phyloP scores from a whole-genome alignment of 2,113 vertebrate genomes.

The Gambusia holbrooki region DNA sequence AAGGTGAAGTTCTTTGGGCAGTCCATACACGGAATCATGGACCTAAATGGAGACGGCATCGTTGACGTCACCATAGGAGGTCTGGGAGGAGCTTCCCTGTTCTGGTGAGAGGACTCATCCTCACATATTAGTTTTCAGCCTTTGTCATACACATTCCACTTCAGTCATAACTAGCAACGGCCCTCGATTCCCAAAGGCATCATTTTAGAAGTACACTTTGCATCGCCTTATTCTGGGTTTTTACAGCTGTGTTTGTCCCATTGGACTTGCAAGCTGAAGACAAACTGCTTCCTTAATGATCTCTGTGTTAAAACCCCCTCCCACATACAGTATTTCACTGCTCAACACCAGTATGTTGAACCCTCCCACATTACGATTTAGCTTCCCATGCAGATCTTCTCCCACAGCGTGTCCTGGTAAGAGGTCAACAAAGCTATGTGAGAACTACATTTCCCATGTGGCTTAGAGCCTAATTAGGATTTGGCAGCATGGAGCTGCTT shows the following conservation, averaged over 20 bases:
- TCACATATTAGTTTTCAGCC: constrained; percentile 29
- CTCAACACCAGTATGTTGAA: constrained; percentile 35
- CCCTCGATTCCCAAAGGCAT: constrained; percentile 6
- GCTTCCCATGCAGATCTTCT: constrained; percentile 52
- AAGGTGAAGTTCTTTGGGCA: constrained; percentile 97
- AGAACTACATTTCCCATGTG: constrained; percentile 71
- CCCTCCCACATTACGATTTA: constrained; percentile 42
- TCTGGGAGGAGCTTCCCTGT: constrained; percentile 92
- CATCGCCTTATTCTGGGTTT: constrained; percentile 44
- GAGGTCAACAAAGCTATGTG: constrained; percentile 62
- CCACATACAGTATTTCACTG: constrained; percentile 18
- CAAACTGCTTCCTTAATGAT: constrained; percentile 55
- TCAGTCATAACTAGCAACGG: constrained; percentile 22
- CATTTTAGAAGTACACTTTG: constrained; percentile 23
- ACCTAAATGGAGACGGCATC: constrained; percentile 92
- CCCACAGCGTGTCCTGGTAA: constrained; percentile 58
- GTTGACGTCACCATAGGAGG: constrained; percentile 96
- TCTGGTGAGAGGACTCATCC: constrained; percentile 84
- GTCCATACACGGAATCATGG: constrained; percentile 95
- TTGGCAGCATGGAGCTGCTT: constrained; percentile 48
- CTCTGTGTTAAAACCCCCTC: constrained; percentile 40
- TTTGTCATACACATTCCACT: constrained; percentile 27
- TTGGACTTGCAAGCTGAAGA: constrained; percentile 47
- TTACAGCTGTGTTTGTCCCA: constrained; percentile 67
- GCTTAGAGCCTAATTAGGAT: constrained; percentile 55